Evolutionary conservation across 2,113 vertebrate genomes (phyloP), one percentile per base, ranked within the genome.

Genomic region (Sisor rabdophorus): DNA sequence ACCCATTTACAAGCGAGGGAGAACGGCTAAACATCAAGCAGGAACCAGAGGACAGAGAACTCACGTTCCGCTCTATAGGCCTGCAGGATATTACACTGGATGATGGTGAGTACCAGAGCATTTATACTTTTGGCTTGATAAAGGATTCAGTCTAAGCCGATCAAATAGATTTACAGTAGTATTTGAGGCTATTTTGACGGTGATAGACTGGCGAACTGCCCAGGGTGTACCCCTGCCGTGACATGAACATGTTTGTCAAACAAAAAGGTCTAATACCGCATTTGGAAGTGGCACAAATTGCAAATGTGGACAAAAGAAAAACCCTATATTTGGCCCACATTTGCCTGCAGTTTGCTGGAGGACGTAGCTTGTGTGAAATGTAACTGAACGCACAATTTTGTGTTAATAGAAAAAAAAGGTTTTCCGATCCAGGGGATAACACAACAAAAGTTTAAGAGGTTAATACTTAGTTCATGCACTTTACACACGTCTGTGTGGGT

Each of bases 81-180:
- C 91, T 99, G 53, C 96, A 99, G 85, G 97, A 99, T 90, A 99
- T 99, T 88, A 99, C 97, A 0, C 91, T 99, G 89, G 97, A 99
- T 84, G 97, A 99, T 84, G 97, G 97, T 99, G 92, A 95, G 94
- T 74, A 5, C 44, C 11, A 11, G 71, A 28, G 12, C 44, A 40
- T 71, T 30, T 22, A 68, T 16, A 11, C 59, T 24, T 11, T 7
- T 15, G 9, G 30, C 17, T 40, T 20, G 19, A 50, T 24, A 24
- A 47, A 65, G 4, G n/a, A 12, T 44, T 24, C 40, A 64, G 5
- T 40, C 32, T 2, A 11, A 60, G 8, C 30, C 30, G 10, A 24
- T 4, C 4, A 47, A 67, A 50, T 22, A 8, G 32, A 32, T 44
- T 44, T 44, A 36, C 32, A 36, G 32, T 36, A 36, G 32, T 36